Percentiles rank a stretch among this genome's conserved stretches.
Conservation (phyloP, 2,113 vertebrate genomes). For the Andinoacara biseriatus region DNA sequence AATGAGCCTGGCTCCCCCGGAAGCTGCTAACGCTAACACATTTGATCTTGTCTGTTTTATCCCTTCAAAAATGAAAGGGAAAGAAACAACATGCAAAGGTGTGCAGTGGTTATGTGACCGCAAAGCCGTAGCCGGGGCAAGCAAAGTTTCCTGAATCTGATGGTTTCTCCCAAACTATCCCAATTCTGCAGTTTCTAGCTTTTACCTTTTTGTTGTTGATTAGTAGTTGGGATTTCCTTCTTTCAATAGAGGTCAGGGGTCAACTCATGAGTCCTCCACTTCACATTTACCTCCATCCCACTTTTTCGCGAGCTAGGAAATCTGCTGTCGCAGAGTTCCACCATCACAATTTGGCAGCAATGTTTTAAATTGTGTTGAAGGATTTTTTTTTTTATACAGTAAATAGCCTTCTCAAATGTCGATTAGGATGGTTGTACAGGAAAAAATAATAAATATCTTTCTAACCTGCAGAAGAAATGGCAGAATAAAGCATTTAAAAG, state of each 20-base stretch:
- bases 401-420: neutral
- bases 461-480: slow-evolving; percentile 46
- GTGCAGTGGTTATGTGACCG: neutral
- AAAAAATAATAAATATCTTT: slow-evolving; percentile 40
- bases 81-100: neutral
- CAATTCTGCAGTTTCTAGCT: neutral
- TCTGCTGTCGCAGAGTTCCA: neutral
- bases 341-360: neutral
- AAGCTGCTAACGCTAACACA: neutral
- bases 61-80: neutral
- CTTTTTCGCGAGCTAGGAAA: neutral
- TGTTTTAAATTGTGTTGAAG: neutral
- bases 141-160: neutral
- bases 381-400: too few relatives aligned
- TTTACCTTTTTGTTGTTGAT: neutral
- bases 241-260: slow-evolving; percentile 66
- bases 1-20: neutral
- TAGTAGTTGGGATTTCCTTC: slow-evolving; percentile 15
- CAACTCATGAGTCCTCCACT: slow-evolving; percentile 58
- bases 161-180: slow-evolving; percentile 5
- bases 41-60: neutral
- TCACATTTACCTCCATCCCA: slow-evolving; percentile 3
- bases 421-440: slow-evolving; percentile 29
- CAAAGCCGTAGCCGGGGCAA: neutral
- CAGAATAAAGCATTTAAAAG: slow-evolving; percentile 34